Percentiles rank a stretch among this genome's conserved stretches.
These are phyloP conservation scores for Drosophila neonasuta DNA, from an alignment of 2,888 invertebrate genomes.

Conservation along the genomic window DNA sequence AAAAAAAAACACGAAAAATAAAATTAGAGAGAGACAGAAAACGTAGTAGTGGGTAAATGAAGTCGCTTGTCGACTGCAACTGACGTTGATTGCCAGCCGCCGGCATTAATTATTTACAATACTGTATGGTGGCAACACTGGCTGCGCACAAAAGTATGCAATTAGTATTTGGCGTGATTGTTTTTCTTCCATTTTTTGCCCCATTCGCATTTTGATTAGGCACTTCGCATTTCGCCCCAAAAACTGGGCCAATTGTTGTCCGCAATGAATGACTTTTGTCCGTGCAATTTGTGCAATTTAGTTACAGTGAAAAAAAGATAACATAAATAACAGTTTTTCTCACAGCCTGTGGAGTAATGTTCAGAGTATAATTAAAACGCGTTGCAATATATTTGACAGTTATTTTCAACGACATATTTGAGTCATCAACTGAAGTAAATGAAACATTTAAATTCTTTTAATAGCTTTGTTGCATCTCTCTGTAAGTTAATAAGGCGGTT, in stretches of 20 bases:
- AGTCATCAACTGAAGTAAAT: background rate
- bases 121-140: slow-evolving; percentile 38
- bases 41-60: slow-evolving; percentile 38
- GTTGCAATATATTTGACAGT: background rate
- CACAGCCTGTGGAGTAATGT: too few relatives aligned
- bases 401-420: background rate
- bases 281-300: slow-evolving; percentile 32
- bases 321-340: background rate
- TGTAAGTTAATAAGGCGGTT: background rate
- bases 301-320: background rate
- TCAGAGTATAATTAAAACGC: too few relatives aligned
- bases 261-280: slow-evolving; percentile 22
- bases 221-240: slow-evolving; percentile 14
- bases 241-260: slow-evolving; percentile 34
- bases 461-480: background rate
- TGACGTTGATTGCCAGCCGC: slow-evolving; percentile 67
- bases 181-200: slow-evolving; percentile 21
- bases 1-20: background rate
- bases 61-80: slow-evolving; percentile 67
- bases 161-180: slow-evolving; percentile 60
- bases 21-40: background rate
- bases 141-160: slow-evolving; percentile 63
- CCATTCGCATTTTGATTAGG: slow-evolving; percentile 42
- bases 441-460: too few relatives aligned
- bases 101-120: slow-evolving; percentile 70